Percentiles rank a stretch among this genome's conserved stretches.
phyloP scores from a whole-genome alignment of 1,140 invertebrate genomes.

The Tetramorium parvispinum region DNA sequence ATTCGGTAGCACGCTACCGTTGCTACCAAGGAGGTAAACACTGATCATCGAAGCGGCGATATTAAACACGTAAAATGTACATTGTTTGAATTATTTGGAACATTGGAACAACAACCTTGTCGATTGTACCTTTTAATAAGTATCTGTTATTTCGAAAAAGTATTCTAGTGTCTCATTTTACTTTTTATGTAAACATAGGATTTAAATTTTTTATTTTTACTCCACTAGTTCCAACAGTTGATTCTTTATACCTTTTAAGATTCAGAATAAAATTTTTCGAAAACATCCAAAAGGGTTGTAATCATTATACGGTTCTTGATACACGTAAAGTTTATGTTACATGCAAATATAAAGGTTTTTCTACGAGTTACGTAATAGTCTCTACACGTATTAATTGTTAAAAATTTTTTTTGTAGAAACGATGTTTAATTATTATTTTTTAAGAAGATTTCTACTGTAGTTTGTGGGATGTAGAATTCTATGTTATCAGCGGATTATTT shows the following conservation, averaged over 20 bases:
- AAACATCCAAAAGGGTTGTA: neutral
- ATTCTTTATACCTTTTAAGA: neutral
- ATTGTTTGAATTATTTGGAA: neutral
- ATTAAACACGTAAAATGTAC: neutral
- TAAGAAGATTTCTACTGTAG: neutral
- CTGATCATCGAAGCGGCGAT: neutral
- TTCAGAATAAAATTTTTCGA: neutral
- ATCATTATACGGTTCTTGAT: neutral
- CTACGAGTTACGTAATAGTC: neutral
- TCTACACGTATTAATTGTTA: neutral
- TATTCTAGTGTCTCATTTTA: neutral
- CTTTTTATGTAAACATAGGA: neutral
- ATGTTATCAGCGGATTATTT: neutral
- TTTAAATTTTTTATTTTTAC: neutral
- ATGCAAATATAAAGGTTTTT: neutral
- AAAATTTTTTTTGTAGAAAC: neutral
- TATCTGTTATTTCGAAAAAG: neutral
- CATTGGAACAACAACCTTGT: neutral
- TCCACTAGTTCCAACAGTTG: neutral
- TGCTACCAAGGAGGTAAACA: slow-evolving; percentile 91
- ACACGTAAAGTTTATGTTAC: neutral
- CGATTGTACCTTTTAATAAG: neutral
- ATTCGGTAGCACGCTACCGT: slow-evolving; percentile 93
- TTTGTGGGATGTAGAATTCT: neutral
- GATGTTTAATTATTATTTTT: neutral